Evolutionary conservation across 2,113 vertebrate genomes (phyloP).

Genomic region (Microcebus murinus): DNA sequence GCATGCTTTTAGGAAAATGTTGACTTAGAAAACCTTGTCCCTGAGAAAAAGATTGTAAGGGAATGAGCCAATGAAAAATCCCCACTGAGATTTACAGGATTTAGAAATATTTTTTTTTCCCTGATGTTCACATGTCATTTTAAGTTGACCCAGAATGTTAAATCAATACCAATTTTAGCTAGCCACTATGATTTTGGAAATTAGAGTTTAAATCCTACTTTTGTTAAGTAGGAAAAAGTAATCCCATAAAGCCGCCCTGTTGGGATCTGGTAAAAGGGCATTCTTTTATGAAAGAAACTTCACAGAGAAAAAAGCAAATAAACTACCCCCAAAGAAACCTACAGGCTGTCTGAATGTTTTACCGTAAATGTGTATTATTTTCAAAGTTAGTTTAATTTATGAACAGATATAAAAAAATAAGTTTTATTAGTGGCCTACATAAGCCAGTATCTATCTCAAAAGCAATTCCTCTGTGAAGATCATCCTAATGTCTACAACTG

Average conservation of each 20-base stretch:
- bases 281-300: not conserved
- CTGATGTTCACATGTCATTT: slow-evolving; percentile 57
- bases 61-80: slow-evolving; percentile 34
- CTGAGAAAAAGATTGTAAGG: slow-evolving; percentile 60
- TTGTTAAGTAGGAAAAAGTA: not conserved
- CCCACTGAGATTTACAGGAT: slow-evolving; percentile 48
- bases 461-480: not conserved
- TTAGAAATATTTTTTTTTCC: slow-evolving; percentile 3
- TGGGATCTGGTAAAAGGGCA: not conserved
- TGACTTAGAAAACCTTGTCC: slow-evolving; percentile 71
- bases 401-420: not conserved
- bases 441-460: not conserved
- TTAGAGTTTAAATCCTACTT: slow-evolving; percentile 24
- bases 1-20: slow-evolving; percentile 64
- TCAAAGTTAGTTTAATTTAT: slow-evolving; percentile 15
- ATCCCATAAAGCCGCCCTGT: not conserved
- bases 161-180: slow-evolving; percentile 66
- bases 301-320: not conserved
- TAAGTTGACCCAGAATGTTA: slow-evolving; percentile 50
- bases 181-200: slow-evolving; percentile 34
- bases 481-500: not conserved
- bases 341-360: not conserved
- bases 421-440: not conserved
- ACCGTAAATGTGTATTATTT: not conserved
- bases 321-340: not conserved